Percentiles rank a stretch among this genome's conserved stretches.
Evolutionary conservation across 2,888 invertebrate species (phyloP).

Genomic region (Nymphalis c-album): DNA sequence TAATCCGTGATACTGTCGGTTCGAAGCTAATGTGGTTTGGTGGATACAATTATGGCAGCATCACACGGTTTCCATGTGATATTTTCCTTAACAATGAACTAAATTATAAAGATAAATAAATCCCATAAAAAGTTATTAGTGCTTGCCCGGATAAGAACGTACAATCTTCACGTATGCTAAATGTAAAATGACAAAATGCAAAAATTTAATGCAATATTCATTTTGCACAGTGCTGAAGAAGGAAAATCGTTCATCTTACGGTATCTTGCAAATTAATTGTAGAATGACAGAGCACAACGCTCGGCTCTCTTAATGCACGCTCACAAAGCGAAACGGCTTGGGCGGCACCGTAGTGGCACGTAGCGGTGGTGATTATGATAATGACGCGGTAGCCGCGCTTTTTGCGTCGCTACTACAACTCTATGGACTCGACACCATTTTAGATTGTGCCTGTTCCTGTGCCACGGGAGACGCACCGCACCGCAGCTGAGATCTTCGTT

Average conservation of each 20-base stretch:
- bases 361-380: conserved; percentile 79
- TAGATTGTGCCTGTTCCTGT: conserved; percentile 43
- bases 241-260: conserved; percentile 52
- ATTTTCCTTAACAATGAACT: too few species aligned
- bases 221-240: conserved; percentile 35
- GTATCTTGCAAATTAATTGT: conserved; percentile 75
- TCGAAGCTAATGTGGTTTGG: too few species aligned
- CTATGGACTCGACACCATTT: conserved; percentile 71
- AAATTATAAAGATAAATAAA: too few species aligned
- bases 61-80: too few species aligned
- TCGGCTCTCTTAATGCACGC: conserved; percentile 74
- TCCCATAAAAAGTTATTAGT: too few species aligned
- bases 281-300: conserved; percentile 76
- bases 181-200: conserved; percentile 1
- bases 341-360: conserved; percentile 71
- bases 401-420: conserved; percentile 72
- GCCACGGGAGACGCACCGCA: conserved; percentile 38
- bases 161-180: not conserved
- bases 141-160: too few species aligned
- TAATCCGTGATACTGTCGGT: too few species aligned
- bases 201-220: conserved; percentile 17
- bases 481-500: conserved; percentile 36
- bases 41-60: too few species aligned
- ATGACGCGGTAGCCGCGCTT: conserved; percentile 78
- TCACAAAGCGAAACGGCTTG: conserved; percentile 78